Base-by-base conservation (phyloP, 2,113 vertebrate genomes). In the Hucho hucho region DNA sequence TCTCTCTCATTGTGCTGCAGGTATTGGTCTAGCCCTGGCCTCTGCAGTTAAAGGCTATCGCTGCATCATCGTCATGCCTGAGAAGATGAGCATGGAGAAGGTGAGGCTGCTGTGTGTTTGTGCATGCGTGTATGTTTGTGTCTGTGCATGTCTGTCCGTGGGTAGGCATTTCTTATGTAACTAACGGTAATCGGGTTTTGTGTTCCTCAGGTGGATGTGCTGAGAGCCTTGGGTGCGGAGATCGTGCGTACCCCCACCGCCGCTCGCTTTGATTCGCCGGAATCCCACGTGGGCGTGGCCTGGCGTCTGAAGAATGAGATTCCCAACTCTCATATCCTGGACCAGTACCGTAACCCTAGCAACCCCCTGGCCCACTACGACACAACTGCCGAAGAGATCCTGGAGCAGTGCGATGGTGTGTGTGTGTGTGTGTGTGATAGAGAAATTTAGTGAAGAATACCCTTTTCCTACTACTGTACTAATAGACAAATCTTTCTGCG, bases 11-110 rank as follows among this genome's bases (percentile, higher is more conserved):
- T 49, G 22, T 72, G 37, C 37, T 43, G 37, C 13, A 95, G 97
- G 97, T 24, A 98, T 99, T 1, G 97, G 97, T 4, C 88, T 99
- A 86, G 97, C 97, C 3, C 82, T 98, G 83, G 95, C 96, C 18
- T 96, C 97, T 0, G 96, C 97, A 1, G 97, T 99, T 74, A 99
- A 96, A 83, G 97, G 97, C 56, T 98, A 99, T 73, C 96, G 94
- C 79, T 99, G 97, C 83, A 95, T 99, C 81, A 98, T 99, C 2
- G 97, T 99, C 79, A 95, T 99, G 97, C 97, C 97, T 0, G 97
- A 99, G 91, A 99, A 98, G 75, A 99, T 99, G 97, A 99, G 97
- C 80, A 90, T 92, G 88, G 97, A 99, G 85, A 99, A 99, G 96
- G 97, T 97, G 81, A 81, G 32, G 43, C 78, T 72, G n/a, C 24